Conservation (phyloP, 2,113 vertebrate species). For the Rhodinocichla rosea region DNA sequence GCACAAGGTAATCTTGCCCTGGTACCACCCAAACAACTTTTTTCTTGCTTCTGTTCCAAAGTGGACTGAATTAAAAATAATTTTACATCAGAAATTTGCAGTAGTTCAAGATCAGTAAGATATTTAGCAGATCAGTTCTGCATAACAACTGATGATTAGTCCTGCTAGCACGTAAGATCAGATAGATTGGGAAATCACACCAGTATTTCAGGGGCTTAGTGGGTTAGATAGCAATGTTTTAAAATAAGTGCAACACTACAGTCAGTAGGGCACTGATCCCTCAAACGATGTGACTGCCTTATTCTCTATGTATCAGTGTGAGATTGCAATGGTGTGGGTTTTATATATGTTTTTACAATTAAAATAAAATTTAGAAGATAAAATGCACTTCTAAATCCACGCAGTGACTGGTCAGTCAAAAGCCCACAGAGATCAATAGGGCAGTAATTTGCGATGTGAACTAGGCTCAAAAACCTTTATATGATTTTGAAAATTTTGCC, state of each 20-base stretch:
- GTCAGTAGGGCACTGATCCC: neutral
- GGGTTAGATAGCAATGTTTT: neutral
- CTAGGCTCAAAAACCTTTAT: neutral
- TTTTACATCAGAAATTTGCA: neutral
- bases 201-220: neutral
- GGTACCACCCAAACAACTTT: neutral
- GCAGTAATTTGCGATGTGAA: neutral
- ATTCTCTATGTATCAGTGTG: neutral
- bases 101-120: neutral
- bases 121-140: neutral
- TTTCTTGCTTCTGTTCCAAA: neutral
- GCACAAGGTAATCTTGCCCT: neutral
- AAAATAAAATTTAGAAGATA: neutral
- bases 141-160: neutral
- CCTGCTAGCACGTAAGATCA: neutral
- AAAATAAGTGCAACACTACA: neutral
- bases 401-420: neutral
- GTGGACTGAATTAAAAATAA: neutral
- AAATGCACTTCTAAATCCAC: neutral
- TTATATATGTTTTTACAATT: neutral
- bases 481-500: neutral
- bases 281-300: neutral
- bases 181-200: neutral
- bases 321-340: neutral
- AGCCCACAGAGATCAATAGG: neutral